Base-by-base conservation (phyloP, 2,888 invertebrate genomes). In the Calephelis perditalis region DNA sequence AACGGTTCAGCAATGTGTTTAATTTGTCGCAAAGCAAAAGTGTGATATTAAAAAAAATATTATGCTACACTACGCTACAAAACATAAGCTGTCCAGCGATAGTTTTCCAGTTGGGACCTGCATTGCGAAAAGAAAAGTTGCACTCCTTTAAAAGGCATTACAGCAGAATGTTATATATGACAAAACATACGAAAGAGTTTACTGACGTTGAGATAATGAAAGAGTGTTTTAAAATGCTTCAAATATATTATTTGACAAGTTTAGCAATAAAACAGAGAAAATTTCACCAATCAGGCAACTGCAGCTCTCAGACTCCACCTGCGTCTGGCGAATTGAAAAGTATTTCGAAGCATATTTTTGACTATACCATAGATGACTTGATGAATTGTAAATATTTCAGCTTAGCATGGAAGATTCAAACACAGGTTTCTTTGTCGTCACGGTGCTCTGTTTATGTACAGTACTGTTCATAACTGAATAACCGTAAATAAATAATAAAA, bases 161-260 rank as follows among this genome's bases (percentile, higher is more conserved):
- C 26, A 57, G 8, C 45, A 60, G n/a, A 55, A 55, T 15, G 12
- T 35, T 26, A 56, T 56, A 15, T 15, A 15, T 15, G 15, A 15
- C 15, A n/a, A 64, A 62, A 37, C 60, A 57, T 54, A 65, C 61
- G 61, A 63, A 65, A 65, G 61, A 63, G 36, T 65, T 65, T 61
- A 65, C 65, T 43, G 63, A 61, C 46, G 59, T 61, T 12, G 63
- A 63, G 45, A 62, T 63, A 10, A 46, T 64, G 40, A 62, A 64
- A 52, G 64, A 64, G 52, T 65, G 60, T 15, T 58, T 62, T 59
- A 40, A 37, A 60, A 10, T 62, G 60, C 56, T 56, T 15, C 63
- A 4, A 37, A 63, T 57, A 61, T 59, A 61, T 26, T 63, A 12
- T 65, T 63, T 61, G 52, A 57, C 10, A 61, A 61, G 11, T 61